Evolutionary conservation across 2,888 invertebrate genomes (phyloP).

Genomic region (Mactromeris polynyma): DNA sequence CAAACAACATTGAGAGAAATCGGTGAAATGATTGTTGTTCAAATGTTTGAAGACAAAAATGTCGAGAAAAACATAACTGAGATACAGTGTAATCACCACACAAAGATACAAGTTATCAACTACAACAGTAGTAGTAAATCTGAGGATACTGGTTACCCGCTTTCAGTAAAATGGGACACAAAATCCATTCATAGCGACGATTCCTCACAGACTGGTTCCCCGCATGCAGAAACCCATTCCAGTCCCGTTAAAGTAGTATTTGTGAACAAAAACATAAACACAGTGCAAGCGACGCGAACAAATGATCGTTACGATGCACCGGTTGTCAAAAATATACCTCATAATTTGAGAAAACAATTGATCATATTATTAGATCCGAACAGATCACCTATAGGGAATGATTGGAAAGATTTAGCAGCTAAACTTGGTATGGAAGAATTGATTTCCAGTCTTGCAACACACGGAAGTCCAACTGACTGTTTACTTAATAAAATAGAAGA

Average conservation of each 20-base stretch:
- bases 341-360: conserved; percentile 60
- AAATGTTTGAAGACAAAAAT: conserved; percentile 64
- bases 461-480: conserved; percentile 68
- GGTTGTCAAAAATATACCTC: neutral
- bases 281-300: neutral
- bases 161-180: neutral
- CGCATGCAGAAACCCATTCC: neutral
- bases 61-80: conserved; percentile 23
- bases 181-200: neutral
- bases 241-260: neutral
- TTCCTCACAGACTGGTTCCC: neutral
- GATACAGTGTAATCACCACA: conserved; percentile 41
- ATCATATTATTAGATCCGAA: conserved; percentile 69
- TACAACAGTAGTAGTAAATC: neutral
- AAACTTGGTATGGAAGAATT: conserved; percentile 59
- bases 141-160: neutral
- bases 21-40: conserved; percentile 73
- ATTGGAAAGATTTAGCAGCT: conserved; percentile 73
- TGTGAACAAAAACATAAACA: neutral
- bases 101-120: conserved; percentile 44
- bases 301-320: neutral
- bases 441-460: conserved; percentile 60
- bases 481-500: conserved; percentile 66
- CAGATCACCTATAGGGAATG: conserved; percentile 54
- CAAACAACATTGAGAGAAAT: conserved; percentile 69